Conservation (phyloP, 2,113 vertebrate species). For the Bubo bubo region DNA sequence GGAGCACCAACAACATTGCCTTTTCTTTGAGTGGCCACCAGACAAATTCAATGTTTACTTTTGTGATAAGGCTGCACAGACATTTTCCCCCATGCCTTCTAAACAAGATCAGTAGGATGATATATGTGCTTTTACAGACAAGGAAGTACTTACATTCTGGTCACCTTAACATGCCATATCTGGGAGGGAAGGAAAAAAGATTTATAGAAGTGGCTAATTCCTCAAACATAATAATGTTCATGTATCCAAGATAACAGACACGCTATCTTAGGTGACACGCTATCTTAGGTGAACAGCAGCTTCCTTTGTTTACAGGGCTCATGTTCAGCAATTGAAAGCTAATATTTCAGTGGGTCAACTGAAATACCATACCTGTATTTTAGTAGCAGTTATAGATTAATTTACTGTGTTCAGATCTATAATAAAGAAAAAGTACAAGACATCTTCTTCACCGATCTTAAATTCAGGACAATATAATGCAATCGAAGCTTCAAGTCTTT, state of each 20-base stretch:
- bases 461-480: neutral
- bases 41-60: neutral
- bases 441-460: neutral
- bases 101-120: neutral
- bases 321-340: neutral
- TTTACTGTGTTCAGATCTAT: neutral
- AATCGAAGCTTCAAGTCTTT: neutral
- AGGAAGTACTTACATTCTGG: neutral
- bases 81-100: neutral
- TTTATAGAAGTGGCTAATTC: neutral
- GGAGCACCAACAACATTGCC: neutral
- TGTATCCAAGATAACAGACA: neutral
- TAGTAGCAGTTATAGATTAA: neutral
- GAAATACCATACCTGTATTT: neutral
- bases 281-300: neutral
- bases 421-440: neutral
- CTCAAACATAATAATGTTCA: neutral
- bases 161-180: neutral
- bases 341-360: neutral
- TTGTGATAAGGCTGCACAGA: neutral
- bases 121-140: neutral
- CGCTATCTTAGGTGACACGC: neutral
- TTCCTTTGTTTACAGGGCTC: neutral
- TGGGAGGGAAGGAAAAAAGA: neutral
- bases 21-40: neutral